Evolutionary conservation across 2,113 vertebrate genomes (phyloP), one percentile per base, ranked within the genome.

Genomic region (Oreochromis spilurus): DNA sequence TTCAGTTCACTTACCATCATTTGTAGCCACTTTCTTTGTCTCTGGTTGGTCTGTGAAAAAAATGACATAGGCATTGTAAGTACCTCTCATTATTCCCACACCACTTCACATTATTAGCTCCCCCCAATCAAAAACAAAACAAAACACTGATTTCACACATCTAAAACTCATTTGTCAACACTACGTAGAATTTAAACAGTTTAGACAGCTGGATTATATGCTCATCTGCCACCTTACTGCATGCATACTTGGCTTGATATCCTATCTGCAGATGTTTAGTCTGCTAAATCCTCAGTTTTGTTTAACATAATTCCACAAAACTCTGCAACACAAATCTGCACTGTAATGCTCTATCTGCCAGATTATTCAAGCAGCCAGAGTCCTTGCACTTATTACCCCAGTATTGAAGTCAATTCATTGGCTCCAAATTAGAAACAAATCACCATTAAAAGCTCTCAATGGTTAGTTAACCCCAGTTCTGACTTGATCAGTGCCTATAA

Each of bases 11-110:
- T 98, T 96, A 99, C 99, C 97, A 90, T 99, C 99, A 93, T 97
- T 99, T 91, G 98, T 97, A 80, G 98, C 98, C 92, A 99, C 97
- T 96, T 99, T 99, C 96, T 99, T 99, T 83, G 99, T 97, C 95
- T 99, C 99, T 93, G 99, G 99, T 94, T 99, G 99, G 97, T 99
- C 99, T 99, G 96, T 72, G 85, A 87, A 77, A 67, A 48, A 93
- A 60, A 92, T 21, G 83, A 85, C n/a, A 67, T 13, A 87, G 43
- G 79, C 79, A 50, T 36, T 4, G 57, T 92, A 62, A 93, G 79
- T 40, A 86, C 36, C 36, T 54, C 43, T 65, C 9, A 48, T 60
- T 57, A 60, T 1, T 87, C 9, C 17, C 10, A 31, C 36, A 5
- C 4, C n/a, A 17, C 60, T 19, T 31, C 43, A 77, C 26, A 77